Percentiles rank a stretch among this genome's conserved stretches.
Evolutionary conservation across 2,113 vertebrate genomes (phyloP).

Genomic region (Gorilla gorilla): DNA sequence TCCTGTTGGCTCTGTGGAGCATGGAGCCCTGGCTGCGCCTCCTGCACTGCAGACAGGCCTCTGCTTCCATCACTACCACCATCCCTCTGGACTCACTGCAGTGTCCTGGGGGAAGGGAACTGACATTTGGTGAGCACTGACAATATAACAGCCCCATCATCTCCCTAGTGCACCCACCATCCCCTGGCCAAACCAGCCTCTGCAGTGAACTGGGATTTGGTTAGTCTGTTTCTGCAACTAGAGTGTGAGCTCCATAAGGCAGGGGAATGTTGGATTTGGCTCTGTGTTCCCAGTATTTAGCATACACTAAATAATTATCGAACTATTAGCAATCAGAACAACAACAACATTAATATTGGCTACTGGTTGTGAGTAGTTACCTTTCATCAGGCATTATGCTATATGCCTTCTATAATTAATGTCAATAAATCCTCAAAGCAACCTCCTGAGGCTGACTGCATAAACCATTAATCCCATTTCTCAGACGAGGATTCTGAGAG

Average conservation of each 20-base stretch:
- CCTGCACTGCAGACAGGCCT: too few species aligned
- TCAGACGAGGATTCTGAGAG: background rate
- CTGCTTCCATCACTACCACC: too few species aligned
- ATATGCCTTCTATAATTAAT: accelerated
- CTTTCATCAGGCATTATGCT: accelerated
- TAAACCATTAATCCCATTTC: background rate
- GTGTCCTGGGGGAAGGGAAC: background rate
- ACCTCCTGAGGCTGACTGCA: background rate
- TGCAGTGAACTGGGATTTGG: too few species aligned
- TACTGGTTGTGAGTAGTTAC: accelerated
- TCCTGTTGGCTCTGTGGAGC: too few species aligned
- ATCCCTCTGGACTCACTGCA: background rate
- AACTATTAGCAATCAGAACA: background rate
- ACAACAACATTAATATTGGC: too few species aligned
- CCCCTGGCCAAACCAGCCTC: accelerated
- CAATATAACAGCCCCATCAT: background rate
- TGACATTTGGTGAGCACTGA: accelerated
- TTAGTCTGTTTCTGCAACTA: background rate
- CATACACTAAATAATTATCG: background rate
- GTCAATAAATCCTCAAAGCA: too few species aligned
- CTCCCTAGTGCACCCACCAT: background rate
- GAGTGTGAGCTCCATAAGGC: background rate
- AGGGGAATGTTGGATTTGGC: too few species aligned
- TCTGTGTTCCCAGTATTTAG: background rate
- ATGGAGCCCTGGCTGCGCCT: too few species aligned